Conservation (phyloP, 2,797 vertebrate genomes). For the Eulemur albifrons region DNA sequence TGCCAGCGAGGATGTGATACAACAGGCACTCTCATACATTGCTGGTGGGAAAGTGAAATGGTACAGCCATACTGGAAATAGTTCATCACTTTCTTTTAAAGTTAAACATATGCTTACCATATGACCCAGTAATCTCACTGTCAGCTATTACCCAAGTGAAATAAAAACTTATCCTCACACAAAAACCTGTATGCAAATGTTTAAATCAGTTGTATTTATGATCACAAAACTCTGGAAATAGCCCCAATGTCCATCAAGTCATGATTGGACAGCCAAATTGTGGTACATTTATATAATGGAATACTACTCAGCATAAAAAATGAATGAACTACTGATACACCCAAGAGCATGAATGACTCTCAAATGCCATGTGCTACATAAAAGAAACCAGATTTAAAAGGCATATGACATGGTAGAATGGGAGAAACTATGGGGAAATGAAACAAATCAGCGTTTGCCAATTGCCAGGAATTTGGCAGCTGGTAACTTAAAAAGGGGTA, state of each 20-base stretch:
- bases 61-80: neutral
- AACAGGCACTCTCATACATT: neutral
- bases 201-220: neutral
- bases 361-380: neutral
- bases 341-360: neutral
- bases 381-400: neutral
- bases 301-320: neutral
- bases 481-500: neutral
- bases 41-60: neutral
- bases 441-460: neutral
- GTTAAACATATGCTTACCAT: neutral
- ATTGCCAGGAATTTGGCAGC: too few species aligned
- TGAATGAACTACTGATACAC: neutral
- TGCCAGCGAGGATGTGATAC: neutral
- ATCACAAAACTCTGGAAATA: neutral
- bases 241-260: neutral
- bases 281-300: neutral
- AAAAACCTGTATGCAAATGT: neutral
- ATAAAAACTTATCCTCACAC: neutral
- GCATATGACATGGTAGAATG: neutral
- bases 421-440: neutral
- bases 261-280: neutral
- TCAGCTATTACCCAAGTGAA: neutral
- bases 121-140: neutral
- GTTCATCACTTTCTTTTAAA: neutral